A percentile compares a stretch with the other conserved stretches of the same genome.
phyloP scores from a whole-genome alignment of 2,113 vertebrate genomes.

The Trinectes maculatus region DNA sequence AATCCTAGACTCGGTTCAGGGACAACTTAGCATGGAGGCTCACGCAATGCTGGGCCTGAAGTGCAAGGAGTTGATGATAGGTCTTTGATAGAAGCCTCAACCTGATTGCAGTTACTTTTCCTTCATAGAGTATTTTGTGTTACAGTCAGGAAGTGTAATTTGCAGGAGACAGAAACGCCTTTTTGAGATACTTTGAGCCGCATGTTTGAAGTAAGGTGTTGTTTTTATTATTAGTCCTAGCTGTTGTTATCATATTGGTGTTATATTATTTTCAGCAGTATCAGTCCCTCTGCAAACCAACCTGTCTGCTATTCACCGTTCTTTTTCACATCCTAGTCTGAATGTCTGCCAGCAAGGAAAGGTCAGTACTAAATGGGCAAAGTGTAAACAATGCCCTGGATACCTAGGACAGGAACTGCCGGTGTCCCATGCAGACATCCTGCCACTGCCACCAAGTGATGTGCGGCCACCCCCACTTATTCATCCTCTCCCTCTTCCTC shows the following conservation, averaged over 20 bases:
- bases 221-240: background rate
- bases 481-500: constrained; percentile 20
- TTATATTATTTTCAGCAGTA: background rate
- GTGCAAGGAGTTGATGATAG: background rate
- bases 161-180: too few species aligned
- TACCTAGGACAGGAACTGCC: constrained; percentile 57
- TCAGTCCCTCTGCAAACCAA: constrained; percentile 41
- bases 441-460: constrained; percentile 37
- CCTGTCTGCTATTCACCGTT: constrained; percentile 48
- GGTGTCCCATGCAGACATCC: constrained; percentile 49
- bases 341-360: constrained; percentile 67
- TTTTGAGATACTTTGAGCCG: background rate
- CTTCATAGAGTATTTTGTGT: too few species aligned
- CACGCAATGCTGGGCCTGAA: too few species aligned
- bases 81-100: too few species aligned
- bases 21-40: background rate
- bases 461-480: constrained; percentile 32
- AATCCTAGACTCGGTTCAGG: constrained; percentile 31
- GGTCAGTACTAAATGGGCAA: constrained; percentile 65
- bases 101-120: too few species aligned
- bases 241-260: background rate
- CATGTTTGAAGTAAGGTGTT: background rate
- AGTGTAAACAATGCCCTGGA: constrained; percentile 64
- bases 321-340: constrained; percentile 56
- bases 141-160: too few species aligned